A percentile compares a stretch with the other conserved stretches of the same genome.
These are phyloP conservation scores for Prunella himalayana DNA, from an alignment of 2,113 vertebrate species.

Conservation along the genomic window DNA sequence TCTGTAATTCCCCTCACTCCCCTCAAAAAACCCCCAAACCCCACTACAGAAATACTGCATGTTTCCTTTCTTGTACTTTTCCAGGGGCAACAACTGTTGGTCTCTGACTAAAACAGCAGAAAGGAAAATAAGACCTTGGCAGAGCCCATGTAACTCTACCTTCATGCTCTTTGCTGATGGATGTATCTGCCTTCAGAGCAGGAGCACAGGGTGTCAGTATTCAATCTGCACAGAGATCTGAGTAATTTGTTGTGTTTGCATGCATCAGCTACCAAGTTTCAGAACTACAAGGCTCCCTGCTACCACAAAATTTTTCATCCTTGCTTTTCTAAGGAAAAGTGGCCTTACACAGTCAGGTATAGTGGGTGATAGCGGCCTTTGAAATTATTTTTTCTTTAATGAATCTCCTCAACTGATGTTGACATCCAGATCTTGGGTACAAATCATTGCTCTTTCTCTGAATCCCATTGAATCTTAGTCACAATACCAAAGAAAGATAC, in stretches of 20 bases:
- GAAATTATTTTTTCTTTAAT: not conserved
- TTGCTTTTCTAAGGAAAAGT: not conserved
- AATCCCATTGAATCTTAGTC: not conserved
- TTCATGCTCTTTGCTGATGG: not conserved
- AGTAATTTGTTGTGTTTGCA: not conserved
- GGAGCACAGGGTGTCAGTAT: not conserved
- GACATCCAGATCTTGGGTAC: not conserved
- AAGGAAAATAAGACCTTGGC: not conserved
- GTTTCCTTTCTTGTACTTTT: not conserved
- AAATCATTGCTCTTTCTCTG: not conserved
- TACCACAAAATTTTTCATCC: not conserved
- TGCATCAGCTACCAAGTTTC: not conserved
- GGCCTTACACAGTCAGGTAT: not conserved
- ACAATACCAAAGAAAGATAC: not conserved
- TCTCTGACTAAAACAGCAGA: not conserved
- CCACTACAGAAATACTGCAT: not conserved
- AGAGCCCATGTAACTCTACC: not conserved
- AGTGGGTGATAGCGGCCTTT: not conserved
- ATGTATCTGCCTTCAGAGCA: not conserved
- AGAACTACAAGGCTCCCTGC: not conserved
- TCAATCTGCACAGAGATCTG: not conserved
- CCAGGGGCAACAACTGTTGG: not conserved
- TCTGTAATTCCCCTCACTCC: not conserved
- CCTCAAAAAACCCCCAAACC: fast-evolving
- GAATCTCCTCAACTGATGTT: not conserved